Percentiles rank a stretch among this genome's conserved stretches.
Evolutionary conservation across 2,888 invertebrate genomes (phyloP).

Genomic region (Eupithecia pulchellata): DNA sequence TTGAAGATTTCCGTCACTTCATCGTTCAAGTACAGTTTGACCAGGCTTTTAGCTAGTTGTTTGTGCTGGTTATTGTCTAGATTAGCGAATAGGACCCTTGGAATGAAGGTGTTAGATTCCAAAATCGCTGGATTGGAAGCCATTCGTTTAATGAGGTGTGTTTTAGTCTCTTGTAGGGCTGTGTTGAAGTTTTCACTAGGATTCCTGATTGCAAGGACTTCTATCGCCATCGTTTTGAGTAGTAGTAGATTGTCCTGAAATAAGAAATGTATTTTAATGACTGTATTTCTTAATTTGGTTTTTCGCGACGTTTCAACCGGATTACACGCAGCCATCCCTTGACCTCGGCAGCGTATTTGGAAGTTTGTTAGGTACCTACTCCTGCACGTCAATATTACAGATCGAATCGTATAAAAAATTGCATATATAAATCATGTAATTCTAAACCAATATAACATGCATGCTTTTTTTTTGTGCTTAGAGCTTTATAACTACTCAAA

Average conservation of each 20-base stretch:
- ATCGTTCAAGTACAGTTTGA: conserved; percentile 59
- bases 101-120: conserved; percentile 54
- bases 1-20: conserved; percentile 55
- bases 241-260: conserved; percentile 72
- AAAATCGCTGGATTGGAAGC: conserved; percentile 53
- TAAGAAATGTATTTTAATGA: not conserved
- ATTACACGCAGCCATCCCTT: too few relatives aligned
- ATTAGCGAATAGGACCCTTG: conserved; percentile 62
- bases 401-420: too few relatives aligned
- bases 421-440: too few relatives aligned
- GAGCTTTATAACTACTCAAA: too few relatives aligned
- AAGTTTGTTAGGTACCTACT: too few relatives aligned
- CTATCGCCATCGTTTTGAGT: conserved; percentile 64
- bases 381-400: too few relatives aligned
- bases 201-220: conserved; percentile 54
- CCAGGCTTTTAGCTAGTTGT: conserved; percentile 63
- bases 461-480: too few relatives aligned
- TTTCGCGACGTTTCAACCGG: not conserved
- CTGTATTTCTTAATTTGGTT: too few relatives aligned
- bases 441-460: too few relatives aligned
- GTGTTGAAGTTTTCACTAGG: conserved; percentile 41
- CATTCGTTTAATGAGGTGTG: conserved; percentile 66
- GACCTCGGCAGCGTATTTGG: too few relatives aligned
- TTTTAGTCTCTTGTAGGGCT: conserved; percentile 55
- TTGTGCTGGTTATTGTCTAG: conserved; percentile 65